Evolutionary conservation across 1,140 invertebrate genomes (phyloP).

Genomic region (Zeugodacus cucurbitae): DNA sequence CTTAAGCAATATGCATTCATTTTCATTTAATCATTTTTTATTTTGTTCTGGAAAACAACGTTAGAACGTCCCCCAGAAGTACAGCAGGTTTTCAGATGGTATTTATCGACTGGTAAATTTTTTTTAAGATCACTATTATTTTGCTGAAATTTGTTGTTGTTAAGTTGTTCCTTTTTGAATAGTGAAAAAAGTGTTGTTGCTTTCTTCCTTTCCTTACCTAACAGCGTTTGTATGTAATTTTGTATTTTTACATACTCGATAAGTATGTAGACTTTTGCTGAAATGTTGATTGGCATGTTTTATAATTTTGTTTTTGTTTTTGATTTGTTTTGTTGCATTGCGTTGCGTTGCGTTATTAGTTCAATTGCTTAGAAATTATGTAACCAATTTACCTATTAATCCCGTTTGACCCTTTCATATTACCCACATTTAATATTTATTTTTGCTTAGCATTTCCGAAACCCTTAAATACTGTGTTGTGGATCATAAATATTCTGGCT

Average conservation of each 20-base stretch:
- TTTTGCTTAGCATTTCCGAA: not conserved
- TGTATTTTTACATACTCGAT: no score
- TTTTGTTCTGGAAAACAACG: not conserved
- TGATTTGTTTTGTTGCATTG: not conserved
- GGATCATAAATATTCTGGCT: not conserved
- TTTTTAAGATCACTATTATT: not conserved
- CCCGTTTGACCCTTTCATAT: not conserved
- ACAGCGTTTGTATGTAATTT: no score
- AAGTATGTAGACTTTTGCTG: not conserved
- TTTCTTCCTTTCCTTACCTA: not conserved
- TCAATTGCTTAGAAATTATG: not conserved
- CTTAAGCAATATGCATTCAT: not conserved
- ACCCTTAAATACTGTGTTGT: not conserved
- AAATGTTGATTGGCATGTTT: conserved; percentile 28
- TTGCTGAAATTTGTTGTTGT: conserved; percentile 29
- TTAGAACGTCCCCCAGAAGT: conserved; percentile 57
- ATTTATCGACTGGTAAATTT: conserved; percentile 57
- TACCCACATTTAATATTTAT: not conserved
- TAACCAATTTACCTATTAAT: not conserved
- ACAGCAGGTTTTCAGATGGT: conserved; percentile 62
- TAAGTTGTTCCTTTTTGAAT: not conserved
- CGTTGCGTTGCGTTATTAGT: not conserved
- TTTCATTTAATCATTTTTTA: not conserved
- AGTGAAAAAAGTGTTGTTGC: conserved; percentile 2
- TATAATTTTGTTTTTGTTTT: not conserved